A percentile compares a stretch with the other conserved stretches of the same genome.
These are phyloP conservation scores for Phoxinus phoxinus DNA, from an alignment of 2,113 vertebrate species.

Conservation along the genomic window DNA sequence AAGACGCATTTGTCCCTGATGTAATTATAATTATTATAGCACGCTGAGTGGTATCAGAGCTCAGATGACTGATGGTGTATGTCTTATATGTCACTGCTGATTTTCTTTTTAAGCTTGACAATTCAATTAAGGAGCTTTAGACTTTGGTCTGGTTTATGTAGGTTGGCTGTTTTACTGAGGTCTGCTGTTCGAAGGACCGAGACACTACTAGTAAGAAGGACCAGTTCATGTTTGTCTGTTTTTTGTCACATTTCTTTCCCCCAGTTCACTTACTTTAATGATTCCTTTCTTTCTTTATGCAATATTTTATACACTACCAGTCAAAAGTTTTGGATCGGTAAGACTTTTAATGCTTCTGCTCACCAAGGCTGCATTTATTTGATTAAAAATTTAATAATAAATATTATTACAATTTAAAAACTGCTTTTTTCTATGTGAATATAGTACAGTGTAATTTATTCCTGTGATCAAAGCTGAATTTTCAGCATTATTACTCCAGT, in stretches of 20 bases:
- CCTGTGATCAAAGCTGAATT: no score
- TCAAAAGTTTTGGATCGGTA: no score
- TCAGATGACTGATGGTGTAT: slow-evolving; percentile 21
- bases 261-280: not conserved
- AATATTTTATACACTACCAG: not conserved
- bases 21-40: slow-evolving; percentile 17
- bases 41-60: slow-evolving; percentile 43
- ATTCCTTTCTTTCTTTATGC: not conserved
- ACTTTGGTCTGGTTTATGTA: slow-evolving; percentile 10
- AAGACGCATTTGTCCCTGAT: not conserved
- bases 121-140: not conserved
- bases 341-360: no score
- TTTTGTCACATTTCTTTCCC: not conserved
- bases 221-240: not conserved
- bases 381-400: no score
- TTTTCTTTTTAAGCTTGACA: not conserved
- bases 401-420: no score
- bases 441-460: no score
- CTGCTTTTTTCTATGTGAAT: no score
- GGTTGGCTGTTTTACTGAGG: not conserved
- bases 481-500: no score
- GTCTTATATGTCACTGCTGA: slow-evolving; percentile 2
- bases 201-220: not conserved
- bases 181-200: not conserved
- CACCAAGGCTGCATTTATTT: no score